These are phyloP conservation scores for Lordiphosa fenestrarum DNA, from an alignment of 2,888 invertebrate species.

Conservation along the genomic window DNA sequence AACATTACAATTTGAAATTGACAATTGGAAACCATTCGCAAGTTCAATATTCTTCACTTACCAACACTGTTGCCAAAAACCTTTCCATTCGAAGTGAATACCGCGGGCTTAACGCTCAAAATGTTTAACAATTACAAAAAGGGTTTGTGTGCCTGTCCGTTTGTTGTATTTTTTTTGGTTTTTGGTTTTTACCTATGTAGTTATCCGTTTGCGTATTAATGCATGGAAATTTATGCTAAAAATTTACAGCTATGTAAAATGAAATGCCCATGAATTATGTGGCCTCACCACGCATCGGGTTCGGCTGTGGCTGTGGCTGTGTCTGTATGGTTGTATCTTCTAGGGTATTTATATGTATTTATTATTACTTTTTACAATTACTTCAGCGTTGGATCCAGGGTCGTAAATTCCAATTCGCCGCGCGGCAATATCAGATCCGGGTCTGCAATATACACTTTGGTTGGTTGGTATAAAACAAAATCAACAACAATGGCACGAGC, in stretches of 20 bases:
- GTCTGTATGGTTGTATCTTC: constrained; percentile 11
- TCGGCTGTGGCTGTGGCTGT: constrained; percentile 16
- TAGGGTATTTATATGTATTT: constrained; percentile 35
- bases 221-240: constrained; percentile 75
- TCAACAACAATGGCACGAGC: constrained; percentile 53
- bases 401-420: constrained; percentile 81
- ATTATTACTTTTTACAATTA: constrained; percentile 75
- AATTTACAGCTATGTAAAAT: constrained; percentile 73
- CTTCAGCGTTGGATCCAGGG: constrained; percentile 79
- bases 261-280: constrained; percentile 65
- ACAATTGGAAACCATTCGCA: too few relatives aligned
- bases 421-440: constrained; percentile 81
- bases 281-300: constrained; percentile 25
- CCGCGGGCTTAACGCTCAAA: too few relatives aligned
- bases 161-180: background rate
- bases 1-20: too few relatives aligned
- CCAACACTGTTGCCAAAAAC: too few relatives aligned
- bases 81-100: too few relatives aligned
- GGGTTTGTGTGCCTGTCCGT: constrained; percentile 19
- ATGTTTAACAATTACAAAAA: constrained; percentile 35
- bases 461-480: constrained; percentile 77
- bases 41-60: too few relatives aligned
- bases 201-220: constrained; percentile 36
- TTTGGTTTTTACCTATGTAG: constrained; percentile 7
- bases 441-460: constrained; percentile 81